Evolutionary conservation across 2,113 vertebrate species (phyloP).

Genomic region (Gallinago media): DNA sequence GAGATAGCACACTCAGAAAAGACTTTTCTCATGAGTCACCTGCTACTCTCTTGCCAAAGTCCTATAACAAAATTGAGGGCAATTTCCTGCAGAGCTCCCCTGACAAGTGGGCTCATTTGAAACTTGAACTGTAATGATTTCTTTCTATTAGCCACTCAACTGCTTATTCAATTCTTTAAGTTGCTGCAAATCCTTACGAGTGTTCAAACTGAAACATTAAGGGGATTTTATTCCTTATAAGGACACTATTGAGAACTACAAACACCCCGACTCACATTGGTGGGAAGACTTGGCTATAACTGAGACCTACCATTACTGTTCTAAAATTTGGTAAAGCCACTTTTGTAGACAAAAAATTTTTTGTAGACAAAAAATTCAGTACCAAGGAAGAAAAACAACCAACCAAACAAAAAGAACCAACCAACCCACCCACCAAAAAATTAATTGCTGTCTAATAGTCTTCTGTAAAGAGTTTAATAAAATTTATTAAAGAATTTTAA

Average conservation of each 20-base stretch:
- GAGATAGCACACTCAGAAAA: background rate
- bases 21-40: conserved; percentile 10
- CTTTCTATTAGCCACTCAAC: background rate
- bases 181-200: background rate
- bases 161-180: conserved; percentile 1
- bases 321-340: background rate
- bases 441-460: background rate
- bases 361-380: background rate
- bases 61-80: conserved; percentile 44
- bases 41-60: background rate
- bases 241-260: background rate
- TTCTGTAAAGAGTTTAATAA: background rate
- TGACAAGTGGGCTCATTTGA: conserved; percentile 57
- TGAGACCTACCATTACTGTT: background rate
- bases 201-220: background rate
- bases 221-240: background rate
- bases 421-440: background rate
- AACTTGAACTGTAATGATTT: conserved; percentile 30
- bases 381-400: background rate
- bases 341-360: conserved; percentile 17
- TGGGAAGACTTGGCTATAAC: background rate
- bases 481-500: background rate
- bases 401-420: background rate
- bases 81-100: conserved; percentile 35
- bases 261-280: background rate